Evolutionary conservation across 1,140 invertebrate genomes (phyloP).

Genomic region (Zeugodacus cucurbitae): DNA sequence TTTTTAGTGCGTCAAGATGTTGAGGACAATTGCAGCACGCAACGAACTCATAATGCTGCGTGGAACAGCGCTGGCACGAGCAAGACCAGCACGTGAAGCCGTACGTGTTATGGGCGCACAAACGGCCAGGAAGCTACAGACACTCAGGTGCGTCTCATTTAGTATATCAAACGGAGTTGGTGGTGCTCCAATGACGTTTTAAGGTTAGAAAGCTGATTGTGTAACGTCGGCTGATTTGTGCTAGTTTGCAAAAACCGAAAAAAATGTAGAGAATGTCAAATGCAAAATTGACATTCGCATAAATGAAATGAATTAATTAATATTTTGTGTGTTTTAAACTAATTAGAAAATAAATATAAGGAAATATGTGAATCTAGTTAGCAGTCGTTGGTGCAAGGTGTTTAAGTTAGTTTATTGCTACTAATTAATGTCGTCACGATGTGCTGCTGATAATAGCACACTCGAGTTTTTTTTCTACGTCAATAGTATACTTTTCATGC

Average conservation of each 20-base stretch:
- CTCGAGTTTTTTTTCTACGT: not conserved
- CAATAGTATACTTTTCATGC: not conserved
- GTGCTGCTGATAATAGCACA: not conserved
- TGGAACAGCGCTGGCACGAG: conserved; percentile 21
- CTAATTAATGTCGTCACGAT: conserved; percentile 1
- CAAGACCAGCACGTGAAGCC: conserved; percentile 45
- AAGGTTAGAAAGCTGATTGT: conserved; percentile 44
- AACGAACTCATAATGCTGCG: conserved; percentile 66
- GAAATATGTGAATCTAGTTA: not conserved
- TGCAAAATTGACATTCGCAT: not conserved
- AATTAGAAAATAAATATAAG: not conserved
- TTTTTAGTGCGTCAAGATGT: conserved; percentile 67
- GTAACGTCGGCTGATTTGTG: conserved; percentile 11
- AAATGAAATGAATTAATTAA: not conserved
- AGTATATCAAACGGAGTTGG: not conserved
- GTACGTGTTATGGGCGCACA: conserved; percentile 53
- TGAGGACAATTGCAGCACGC: conserved; percentile 74
- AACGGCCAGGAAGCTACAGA: conserved; percentile 50
- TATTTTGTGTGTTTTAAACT: not conserved
- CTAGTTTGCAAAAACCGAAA: not conserved
- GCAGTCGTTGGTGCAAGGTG: not conserved
- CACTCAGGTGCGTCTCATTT: conserved; percentile 52
- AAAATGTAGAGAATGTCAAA: not conserved
- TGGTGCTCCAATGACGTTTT: conserved; percentile 30
- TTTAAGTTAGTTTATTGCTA: not conserved